Percentiles rank a stretch among this genome's conserved stretches.
Evolutionary conservation across 2,797 vertebrate genomes (phyloP).

Genomic region (Morus bassanus): DNA sequence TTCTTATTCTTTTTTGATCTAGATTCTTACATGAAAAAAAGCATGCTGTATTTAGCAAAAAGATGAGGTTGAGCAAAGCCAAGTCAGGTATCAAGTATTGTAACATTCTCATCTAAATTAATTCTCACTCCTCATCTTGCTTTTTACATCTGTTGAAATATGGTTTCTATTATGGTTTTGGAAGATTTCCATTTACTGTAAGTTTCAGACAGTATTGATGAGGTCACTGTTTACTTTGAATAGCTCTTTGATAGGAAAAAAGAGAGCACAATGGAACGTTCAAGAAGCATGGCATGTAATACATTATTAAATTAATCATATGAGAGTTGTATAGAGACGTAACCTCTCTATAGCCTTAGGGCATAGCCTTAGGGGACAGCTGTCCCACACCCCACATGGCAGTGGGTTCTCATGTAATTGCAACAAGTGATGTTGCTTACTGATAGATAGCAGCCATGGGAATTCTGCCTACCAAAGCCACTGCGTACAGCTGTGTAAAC

Average conservation of each 20-base stretch:
- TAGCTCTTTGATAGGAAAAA: slow-evolving; percentile 61
- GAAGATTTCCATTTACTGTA: slow-evolving; percentile 67
- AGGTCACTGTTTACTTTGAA: slow-evolving; percentile 71
- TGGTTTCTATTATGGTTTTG: slow-evolving; percentile 65
- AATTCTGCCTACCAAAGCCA: slow-evolving; percentile 3
- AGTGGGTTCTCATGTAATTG: not conserved
- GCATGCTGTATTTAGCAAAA: not conserved
- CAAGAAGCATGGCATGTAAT: slow-evolving; percentile 44
- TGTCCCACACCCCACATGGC: not conserved
- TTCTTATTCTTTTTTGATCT: not conserved
- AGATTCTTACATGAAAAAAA: not conserved
- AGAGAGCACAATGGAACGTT: slow-evolving; percentile 50
- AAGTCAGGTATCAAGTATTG: not conserved
- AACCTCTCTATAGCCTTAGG: not conserved
- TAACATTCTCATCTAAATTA: slow-evolving; percentile 37
- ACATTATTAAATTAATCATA: slow-evolving; percentile 50
- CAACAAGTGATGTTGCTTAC: not conserved
- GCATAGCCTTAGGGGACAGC: not conserved
- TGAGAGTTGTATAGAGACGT: not conserved
- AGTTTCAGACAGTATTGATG: slow-evolving; percentile 65
- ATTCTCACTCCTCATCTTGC: slow-evolving; percentile 39
- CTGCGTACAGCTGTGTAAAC: not conserved
- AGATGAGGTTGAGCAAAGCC: not conserved
- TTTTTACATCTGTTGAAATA: slow-evolving; percentile 57
- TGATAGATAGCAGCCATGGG: not conserved